Conservation (phyloP, 1,140 invertebrate species). For the Phocides pigmalion region DNA sequence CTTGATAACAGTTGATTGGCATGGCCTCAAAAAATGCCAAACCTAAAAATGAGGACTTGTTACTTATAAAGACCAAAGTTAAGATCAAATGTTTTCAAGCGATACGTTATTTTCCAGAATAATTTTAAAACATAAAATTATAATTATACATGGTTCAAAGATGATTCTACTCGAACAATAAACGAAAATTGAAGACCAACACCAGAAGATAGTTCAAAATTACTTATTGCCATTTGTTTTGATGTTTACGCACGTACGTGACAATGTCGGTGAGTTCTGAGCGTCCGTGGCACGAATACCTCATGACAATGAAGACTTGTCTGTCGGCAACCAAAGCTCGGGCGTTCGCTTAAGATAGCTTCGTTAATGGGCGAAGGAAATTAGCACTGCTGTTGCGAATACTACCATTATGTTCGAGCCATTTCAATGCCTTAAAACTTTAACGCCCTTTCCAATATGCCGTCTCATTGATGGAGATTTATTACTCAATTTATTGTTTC, state of each 20-base stretch:
- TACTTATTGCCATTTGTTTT: conserved; percentile 51
- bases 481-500: conserved; percentile 18
- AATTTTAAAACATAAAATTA: too few species aligned
- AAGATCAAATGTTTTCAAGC: too few species aligned
- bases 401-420: conserved; percentile 57
- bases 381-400: conserved; percentile 54
- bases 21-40: too few species aligned
- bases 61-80: too few species aligned
- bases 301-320: conserved; percentile 59
- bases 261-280: conserved; percentile 50
- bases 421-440: conserved; percentile 53
- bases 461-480: conserved; percentile 24
- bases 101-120: too few species aligned
- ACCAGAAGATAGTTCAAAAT: conserved; percentile 46
- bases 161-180: conserved; percentile 6
- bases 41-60: too few species aligned
- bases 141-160: background rate
- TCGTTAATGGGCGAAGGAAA: conserved; percentile 61
- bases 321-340: conserved; percentile 47
- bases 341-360: conserved; percentile 46
- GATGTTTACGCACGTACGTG: conserved; percentile 57
- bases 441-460: conserved; percentile 43
- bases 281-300: conserved; percentile 59
- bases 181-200: conserved; percentile 44
- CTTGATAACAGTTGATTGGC: too few species aligned